A percentile compares a stretch with the other conserved stretches of the same genome.
Evolutionary conservation across 2,113 vertebrate species (phyloP).

Genomic region (Oreocharis arfaki): DNA sequence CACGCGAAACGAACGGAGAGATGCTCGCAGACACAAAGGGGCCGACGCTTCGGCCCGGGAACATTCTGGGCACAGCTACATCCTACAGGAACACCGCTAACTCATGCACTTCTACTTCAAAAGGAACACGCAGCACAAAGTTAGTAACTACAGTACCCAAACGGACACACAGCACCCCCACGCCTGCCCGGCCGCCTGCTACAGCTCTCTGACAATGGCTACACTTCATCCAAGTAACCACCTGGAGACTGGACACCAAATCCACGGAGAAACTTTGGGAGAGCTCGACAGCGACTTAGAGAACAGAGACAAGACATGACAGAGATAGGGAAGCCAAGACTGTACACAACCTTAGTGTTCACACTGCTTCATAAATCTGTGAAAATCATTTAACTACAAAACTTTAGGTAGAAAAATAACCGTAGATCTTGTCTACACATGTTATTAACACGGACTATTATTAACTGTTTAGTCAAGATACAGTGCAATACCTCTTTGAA

Average conservation of each 20-base stretch:
- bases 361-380: neutral
- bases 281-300: neutral
- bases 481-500: slow-evolving; percentile 34
- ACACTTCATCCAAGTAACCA: neutral
- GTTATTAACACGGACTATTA: neutral
- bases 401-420: slow-evolving; percentile 54
- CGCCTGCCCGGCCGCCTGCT: neutral
- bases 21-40: neutral
- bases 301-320: neutral
- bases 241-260: neutral
- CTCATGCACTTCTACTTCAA: neutral
- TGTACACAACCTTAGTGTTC: neutral
- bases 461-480: slow-evolving; percentile 25
- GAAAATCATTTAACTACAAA: slow-evolving; percentile 45
- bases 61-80: neutral
- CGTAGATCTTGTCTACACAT: neutral
- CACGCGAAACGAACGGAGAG: neutral
- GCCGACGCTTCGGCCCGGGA: neutral
- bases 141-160: neutral
- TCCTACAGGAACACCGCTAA: neutral
- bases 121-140: neutral
- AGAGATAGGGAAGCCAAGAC: neutral
- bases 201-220: neutral
- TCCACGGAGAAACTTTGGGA: neutral
- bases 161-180: neutral